A percentile compares a stretch with the other conserved stretches of the same genome.
phyloP scores from a whole-genome alignment of 2,888 invertebrate genomes.

The Watsonalla cultraria region DNA sequence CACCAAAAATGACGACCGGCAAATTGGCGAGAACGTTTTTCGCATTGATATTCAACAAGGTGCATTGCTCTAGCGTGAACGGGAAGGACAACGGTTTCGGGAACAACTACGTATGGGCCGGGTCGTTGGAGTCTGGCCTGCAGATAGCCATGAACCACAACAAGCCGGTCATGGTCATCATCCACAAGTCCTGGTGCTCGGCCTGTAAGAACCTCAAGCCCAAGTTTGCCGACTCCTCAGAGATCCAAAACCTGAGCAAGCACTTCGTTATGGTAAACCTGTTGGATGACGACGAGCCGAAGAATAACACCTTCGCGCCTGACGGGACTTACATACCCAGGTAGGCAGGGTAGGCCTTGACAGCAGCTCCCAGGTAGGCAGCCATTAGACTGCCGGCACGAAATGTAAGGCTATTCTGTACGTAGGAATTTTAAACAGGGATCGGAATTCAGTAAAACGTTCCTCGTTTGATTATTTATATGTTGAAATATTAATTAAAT shows the following conservation, averaged over 20 bases:
- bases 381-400: no score
- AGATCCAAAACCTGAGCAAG: constrained; percentile 76
- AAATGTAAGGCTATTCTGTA: no score
- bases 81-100: constrained; percentile 68
- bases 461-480: no score
- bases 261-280: constrained; percentile 84
- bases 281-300: constrained; percentile 78
- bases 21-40: constrained; percentile 49
- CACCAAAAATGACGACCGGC: constrained; percentile 44
- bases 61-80: constrained; percentile 35
- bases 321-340: constrained; percentile 84
- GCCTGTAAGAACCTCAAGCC: constrained; percentile 82
- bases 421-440: no score
- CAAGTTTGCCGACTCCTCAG: constrained; percentile 76
- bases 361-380: neutral
- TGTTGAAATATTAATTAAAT: no score
- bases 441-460: no score
- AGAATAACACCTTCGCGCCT: constrained; percentile 71
- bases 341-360: constrained; percentile 29
- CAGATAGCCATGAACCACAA: constrained; percentile 57
- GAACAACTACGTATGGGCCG: constrained; percentile 63
- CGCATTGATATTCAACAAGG: constrained; percentile 40
- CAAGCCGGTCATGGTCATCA: constrained; percentile 82
- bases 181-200: constrained; percentile 83
- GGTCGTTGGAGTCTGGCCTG: constrained; percentile 63